These are phyloP conservation scores for Ardeotis arabs DNA, from an alignment of 2,113 vertebrate species.

Conservation along the genomic window DNA sequence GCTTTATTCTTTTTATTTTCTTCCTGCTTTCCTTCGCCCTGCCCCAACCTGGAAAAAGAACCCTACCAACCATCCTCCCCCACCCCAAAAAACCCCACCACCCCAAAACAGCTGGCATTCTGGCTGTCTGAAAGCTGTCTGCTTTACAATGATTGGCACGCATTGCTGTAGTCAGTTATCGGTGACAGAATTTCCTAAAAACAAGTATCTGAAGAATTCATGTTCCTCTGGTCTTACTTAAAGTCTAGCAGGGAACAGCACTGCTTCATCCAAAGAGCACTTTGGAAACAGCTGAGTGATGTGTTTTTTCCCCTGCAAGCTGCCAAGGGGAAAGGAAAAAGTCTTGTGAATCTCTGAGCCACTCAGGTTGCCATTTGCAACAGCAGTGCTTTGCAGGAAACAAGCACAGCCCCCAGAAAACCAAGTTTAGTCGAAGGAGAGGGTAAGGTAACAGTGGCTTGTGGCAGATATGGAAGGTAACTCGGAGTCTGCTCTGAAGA, in stretches of 20 bases:
- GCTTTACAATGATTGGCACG: background rate
- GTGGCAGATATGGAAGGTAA: background rate
- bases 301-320: background rate
- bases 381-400: background rate
- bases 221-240: background rate
- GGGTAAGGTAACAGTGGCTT: background rate
- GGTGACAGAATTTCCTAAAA: no score
- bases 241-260: background rate
- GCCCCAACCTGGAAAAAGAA: background rate
- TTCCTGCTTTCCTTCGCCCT: background rate
- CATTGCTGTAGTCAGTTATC: background rate
- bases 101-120: background rate
- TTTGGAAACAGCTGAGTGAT: background rate
- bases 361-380: background rate
- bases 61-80: background rate
- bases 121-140: background rate
- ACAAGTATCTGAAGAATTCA: background rate
- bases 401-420: background rate
- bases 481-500: background rate
- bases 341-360: background rate
- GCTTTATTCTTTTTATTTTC: background rate
- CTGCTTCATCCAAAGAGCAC: background rate
- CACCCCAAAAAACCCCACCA: rapidly evolving
- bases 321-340: background rate
- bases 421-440: background rate